Conservation (phyloP, 2,797 vertebrate genomes). For the Myotis pilosus region DNA sequence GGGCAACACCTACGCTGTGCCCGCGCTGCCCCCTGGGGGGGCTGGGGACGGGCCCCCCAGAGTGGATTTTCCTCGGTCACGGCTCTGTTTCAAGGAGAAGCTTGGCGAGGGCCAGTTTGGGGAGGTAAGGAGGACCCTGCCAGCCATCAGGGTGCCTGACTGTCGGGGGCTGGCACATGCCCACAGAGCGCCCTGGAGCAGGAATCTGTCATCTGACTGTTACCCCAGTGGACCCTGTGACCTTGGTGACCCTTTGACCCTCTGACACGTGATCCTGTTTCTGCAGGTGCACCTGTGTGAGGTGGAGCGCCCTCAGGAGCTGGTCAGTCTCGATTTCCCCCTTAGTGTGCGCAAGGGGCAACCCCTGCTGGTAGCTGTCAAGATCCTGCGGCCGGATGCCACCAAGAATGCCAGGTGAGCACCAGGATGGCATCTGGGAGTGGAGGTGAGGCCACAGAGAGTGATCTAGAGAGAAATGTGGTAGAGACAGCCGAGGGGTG, state of each 20-base stretch:
- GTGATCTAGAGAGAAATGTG: neutral
- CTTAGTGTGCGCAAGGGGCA: constrained; percentile 92
- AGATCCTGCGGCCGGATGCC: constrained; percentile 93
- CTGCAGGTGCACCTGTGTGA: constrained; percentile 94
- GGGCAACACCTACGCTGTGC: constrained; percentile 94
- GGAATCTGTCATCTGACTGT: neutral
- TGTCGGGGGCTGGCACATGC: neutral
- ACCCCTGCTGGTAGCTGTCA: constrained; percentile 94
- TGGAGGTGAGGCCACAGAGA: neutral
- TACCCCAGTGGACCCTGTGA: neutral
- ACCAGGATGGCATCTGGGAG: neutral
- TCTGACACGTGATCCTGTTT: neutral
- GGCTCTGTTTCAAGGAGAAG: constrained; percentile 94
- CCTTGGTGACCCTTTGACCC: neutral
- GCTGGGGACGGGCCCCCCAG: constrained; percentile 82
- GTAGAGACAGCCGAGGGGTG: neutral
- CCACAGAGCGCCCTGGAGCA: neutral
- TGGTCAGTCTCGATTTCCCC: constrained; percentile 90
- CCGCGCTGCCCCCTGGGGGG: constrained; percentile 85
- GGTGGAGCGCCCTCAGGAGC: constrained; percentile 92
- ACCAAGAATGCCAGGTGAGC: constrained; percentile 95
- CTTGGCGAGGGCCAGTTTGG: constrained; percentile 97
- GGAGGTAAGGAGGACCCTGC: constrained; percentile 85
- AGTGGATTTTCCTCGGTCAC: constrained; percentile 90
- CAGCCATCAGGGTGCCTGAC: neutral